Evolutionary conservation across 1,140 invertebrate genomes (phyloP).

Genomic region (Tigriopus japonicus): DNA sequence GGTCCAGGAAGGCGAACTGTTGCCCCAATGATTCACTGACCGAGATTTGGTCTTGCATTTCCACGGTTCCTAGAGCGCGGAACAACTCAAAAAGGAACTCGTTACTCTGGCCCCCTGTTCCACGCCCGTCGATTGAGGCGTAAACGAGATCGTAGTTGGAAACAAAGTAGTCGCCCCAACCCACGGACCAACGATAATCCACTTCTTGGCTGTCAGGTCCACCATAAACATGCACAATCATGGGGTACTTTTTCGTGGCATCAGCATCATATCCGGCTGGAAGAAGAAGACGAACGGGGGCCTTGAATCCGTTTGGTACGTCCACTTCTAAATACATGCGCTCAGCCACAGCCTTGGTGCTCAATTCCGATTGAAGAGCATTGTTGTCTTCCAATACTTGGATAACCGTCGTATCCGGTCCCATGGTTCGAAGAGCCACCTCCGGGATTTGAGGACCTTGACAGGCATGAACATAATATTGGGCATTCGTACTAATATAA

Average conservation of each 20-base stretch:
- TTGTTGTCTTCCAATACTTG: conserved; percentile 22
- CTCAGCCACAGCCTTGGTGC: conserved; percentile 38
- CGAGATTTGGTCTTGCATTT: conserved; percentile 39
- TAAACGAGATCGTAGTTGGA: conserved; percentile 67
- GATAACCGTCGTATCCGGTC: conserved; percentile 15
- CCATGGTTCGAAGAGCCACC: conserved; percentile 20
- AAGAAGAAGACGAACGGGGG: background rate
- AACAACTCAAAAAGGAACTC: conserved; percentile 42
- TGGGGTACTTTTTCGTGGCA: conserved; percentile 45
- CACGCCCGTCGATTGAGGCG: conserved; percentile 68
- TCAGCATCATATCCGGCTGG: conserved; percentile 23
- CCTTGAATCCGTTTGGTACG: conserved; percentile 34
- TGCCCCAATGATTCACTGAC: conserved; percentile 60
- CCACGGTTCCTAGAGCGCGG: conserved; percentile 31
- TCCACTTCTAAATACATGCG: conserved; percentile 42
- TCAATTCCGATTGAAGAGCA: conserved; percentile 28
- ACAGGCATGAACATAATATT: conserved; percentile 50
- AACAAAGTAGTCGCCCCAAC: conserved; percentile 61
- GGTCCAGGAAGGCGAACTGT: conserved; percentile 63
- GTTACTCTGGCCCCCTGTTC: conserved; percentile 66
- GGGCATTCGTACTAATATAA: conserved; percentile 42
- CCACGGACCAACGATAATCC: conserved; percentile 49
- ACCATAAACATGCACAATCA: conserved; percentile 68
- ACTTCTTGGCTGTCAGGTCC: conserved; percentile 67
- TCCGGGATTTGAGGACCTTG: conserved; percentile 42